These are phyloP conservation scores for Thymelicus lineola DNA, from an alignment of 2,888 invertebrate species.

Conservation along the genomic window DNA sequence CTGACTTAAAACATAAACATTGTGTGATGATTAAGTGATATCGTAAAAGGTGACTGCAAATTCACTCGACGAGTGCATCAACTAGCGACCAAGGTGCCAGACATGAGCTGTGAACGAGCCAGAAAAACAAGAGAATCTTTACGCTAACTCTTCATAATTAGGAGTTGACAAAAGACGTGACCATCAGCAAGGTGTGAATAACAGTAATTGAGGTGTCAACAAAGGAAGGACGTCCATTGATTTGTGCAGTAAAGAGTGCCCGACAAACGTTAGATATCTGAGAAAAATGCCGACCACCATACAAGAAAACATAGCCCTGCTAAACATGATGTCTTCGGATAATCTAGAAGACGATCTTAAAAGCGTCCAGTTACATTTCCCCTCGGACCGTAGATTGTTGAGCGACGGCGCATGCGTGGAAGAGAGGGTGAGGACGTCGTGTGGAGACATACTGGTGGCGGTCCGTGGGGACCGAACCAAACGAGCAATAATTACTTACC, in stretches of 20 bases:
- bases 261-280: conserved; percentile 1
- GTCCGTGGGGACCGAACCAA: conserved; percentile 96
- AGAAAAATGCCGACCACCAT: conserved; percentile 71
- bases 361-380: conserved; percentile 95
- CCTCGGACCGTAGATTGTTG: conserved; percentile 87
- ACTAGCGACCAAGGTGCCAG: background rate
- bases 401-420: conserved; percentile 84
- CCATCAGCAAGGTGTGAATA: conserved; percentile 43
- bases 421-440: conserved; percentile 95
- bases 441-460: conserved; percentile 96
- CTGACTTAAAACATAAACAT: conserved; percentile 57
- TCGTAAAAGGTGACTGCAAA: conserved; percentile 35
- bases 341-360: conserved; percentile 97
- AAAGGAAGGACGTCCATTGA: conserved; percentile 22
- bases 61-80: background rate
- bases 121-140: conserved; percentile 31
- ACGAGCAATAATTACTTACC: conserved; percentile 98
- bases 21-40: conserved; percentile 57
- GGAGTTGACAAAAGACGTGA: background rate
- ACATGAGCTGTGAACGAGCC: conserved; percentile 27
- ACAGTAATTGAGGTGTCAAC: conserved; percentile 49
- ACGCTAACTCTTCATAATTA: conserved; percentile 48
- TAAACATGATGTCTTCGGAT: conserved; percentile 89
- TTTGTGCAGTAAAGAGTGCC: background rate
- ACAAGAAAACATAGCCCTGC: conserved; percentile 81